These are phyloP conservation scores for Narcine bancroftii DNA, from an alignment of 2,113 vertebrate genomes.

Conservation along the genomic window DNA sequence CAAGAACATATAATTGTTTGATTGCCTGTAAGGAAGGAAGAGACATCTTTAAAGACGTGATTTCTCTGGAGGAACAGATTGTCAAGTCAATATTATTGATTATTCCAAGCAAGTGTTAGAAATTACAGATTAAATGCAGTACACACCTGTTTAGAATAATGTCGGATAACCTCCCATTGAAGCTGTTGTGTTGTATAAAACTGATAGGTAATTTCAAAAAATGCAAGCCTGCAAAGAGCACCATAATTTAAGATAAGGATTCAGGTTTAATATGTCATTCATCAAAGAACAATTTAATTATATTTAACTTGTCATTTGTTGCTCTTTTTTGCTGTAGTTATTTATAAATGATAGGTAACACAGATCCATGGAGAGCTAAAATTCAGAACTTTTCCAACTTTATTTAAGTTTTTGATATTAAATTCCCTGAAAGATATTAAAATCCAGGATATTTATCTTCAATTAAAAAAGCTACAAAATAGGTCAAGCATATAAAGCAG, in stretches of 20 bases:
- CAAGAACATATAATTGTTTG: slow-evolving; percentile 94
- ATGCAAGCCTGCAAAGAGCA: slow-evolving; percentile 65
- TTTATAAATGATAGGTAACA: background rate
- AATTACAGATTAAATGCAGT: slow-evolving; percentile 6
- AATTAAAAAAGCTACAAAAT: background rate
- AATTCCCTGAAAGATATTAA: background rate
- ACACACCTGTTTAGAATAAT: slow-evolving; percentile 90
- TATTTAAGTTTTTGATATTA: background rate
- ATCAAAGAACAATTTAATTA: background rate
- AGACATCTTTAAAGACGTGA: background rate
- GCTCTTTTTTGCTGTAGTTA: background rate
- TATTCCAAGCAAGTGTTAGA: background rate
- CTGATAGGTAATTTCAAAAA: slow-evolving; percentile 78
- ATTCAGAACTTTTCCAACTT: background rate
- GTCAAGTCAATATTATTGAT: background rate
- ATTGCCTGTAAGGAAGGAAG: slow-evolving; percentile 70
- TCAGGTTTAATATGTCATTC: background rate
- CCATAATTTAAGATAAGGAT: background rate
- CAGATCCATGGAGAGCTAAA: background rate
- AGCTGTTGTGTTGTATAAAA: slow-evolving; percentile 81
- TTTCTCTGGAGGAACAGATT: background rate
- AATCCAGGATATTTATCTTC: background rate
- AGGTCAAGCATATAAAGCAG: no score
- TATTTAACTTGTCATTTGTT: no score
- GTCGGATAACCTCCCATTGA: slow-evolving; percentile 73